Percentiles rank a stretch among this genome's conserved stretches.
Conservation (phyloP, 2,888 invertebrate species). For the Synanthedon andrenaeformis region DNA sequence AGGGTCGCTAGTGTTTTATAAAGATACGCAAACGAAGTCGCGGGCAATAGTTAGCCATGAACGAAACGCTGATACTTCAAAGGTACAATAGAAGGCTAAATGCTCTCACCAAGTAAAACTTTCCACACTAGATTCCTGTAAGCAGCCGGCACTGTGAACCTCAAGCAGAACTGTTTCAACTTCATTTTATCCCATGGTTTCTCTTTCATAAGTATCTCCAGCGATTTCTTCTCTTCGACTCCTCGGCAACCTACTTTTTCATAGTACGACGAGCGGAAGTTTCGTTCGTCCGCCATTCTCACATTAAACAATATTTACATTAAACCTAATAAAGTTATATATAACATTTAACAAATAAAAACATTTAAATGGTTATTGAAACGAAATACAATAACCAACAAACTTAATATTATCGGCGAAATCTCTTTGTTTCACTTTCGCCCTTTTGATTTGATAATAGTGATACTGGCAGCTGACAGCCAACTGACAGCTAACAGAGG, state of each 20-base stretch:
- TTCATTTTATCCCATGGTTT: conserved; percentile 83
- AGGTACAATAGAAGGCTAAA: not conserved
- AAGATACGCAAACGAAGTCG: no score
- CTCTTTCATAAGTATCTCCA: conserved; percentile 90
- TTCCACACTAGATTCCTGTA: conserved; percentile 89
- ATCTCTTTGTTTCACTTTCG: no score
- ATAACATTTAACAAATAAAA: not conserved
- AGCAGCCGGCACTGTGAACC: conserved; percentile 85
- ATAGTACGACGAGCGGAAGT: conserved; percentile 85
- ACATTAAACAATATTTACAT: conserved; percentile 3
- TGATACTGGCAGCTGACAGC: no score
- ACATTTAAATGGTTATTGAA: no score
- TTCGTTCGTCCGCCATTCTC: conserved; percentile 75
- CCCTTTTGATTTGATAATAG: no score
- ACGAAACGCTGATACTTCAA: no score
- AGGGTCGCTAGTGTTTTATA: no score
- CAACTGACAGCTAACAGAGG: no score
- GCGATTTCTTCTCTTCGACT: conserved; percentile 90
- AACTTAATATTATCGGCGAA: no score
- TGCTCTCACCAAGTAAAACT: conserved; percentile 77
- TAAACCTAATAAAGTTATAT: conserved; percentile 1
- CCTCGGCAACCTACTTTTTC: conserved; percentile 91
- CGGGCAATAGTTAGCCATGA: not conserved
- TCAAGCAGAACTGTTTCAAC: conserved; percentile 85
- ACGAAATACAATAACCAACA: no score